These are phyloP conservation scores for Morpho achilles DNA, from an alignment of 2,888 invertebrate genomes.

Conservation along the genomic window DNA sequence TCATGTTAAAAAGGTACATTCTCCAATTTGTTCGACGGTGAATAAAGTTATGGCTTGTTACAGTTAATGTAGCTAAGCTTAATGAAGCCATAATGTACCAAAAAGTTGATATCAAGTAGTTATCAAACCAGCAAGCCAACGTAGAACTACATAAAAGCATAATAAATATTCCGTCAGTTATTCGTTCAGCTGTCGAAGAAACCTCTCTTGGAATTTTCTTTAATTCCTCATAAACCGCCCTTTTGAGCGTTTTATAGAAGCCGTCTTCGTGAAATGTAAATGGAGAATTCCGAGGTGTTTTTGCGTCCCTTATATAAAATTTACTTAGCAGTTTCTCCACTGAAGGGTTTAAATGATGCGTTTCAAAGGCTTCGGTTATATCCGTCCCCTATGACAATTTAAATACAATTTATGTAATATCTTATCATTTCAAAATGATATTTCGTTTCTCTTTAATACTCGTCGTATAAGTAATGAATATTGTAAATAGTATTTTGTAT, in stretches of 20 bases:
- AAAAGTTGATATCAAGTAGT: conserved; percentile 43
- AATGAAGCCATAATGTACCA: conserved; percentile 57
- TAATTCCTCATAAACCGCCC: conserved; percentile 44
- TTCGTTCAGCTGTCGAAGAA: conserved; percentile 11
- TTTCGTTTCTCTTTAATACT: too few species aligned
- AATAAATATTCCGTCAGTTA: conserved; percentile 57
- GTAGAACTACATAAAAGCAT: conserved; percentile 48
- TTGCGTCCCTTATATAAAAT: conserved; percentile 81
- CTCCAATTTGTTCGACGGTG: conserved; percentile 88
- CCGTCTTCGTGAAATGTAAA: conserved; percentile 86
- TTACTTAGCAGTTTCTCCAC: conserved; percentile 80
- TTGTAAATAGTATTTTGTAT: too few species aligned
- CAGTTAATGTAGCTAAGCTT: conserved; percentile 78
- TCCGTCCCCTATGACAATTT: conserved; percentile 81
- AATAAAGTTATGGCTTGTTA: conserved; percentile 88
- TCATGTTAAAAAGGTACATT: conserved; percentile 87
- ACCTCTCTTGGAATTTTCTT: conserved; percentile 64
- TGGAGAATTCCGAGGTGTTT: conserved; percentile 82
- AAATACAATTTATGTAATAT: background rate
- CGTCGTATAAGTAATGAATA: too few species aligned
- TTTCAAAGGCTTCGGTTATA: conserved; percentile 89
- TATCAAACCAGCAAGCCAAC: conserved; percentile 43
- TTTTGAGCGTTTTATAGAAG: conserved; percentile 52
- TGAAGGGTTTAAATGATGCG: conserved; percentile 81
- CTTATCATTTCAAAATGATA: too few species aligned